Base-by-base conservation (phyloP, 2,888 invertebrate genomes). In the Brenthis ino region DNA sequence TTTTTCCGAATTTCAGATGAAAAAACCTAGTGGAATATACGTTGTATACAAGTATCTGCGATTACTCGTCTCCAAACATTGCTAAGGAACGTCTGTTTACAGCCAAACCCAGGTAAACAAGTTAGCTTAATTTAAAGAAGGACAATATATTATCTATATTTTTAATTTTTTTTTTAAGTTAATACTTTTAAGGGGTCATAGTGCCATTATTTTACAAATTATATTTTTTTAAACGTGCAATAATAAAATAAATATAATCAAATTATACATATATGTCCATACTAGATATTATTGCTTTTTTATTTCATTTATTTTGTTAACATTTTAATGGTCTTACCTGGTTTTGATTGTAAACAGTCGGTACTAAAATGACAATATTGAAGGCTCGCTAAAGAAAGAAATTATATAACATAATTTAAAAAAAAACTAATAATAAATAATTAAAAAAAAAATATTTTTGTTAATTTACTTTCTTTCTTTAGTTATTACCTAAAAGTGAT, bases 1-100 rank as follows among this genome's bases (percentile, higher is more conserved):
- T 76, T 86, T 78, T 79, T 76, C 70, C 81, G 75, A 76, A 85
- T 87, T 87, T 75, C 89, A 89, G 89, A 85, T 88, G 69, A 85
- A 79, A 77, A 78, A 77, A 70, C 77, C 75, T 64, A 79, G 76
- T 77, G 82, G 76, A 68, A 68, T 77, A 64, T 64, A 77, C 77
- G 76, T 84, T 64, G 64, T 84, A 57, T 83, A 83, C 83, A 85
- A 79, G 74, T 84, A 84, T 65, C 77, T 87, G 50, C 79, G 76
- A 47, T 75, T 83, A 70, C 72, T 89, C 71, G 70, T 82, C 71
- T 72, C 76, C 61, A 76, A 75, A 28, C 72, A 79, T 43, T 82
- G 83, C 70, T 75, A 70, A 75, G 71, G 68, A 69, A n/a, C 60
- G 60, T n/a, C 60, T 57, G 54, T 61, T 67, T 68, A 70, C 66